Base-by-base conservation (phyloP, 2,888 invertebrate species). In the Tryphoninae sp. region DNA sequence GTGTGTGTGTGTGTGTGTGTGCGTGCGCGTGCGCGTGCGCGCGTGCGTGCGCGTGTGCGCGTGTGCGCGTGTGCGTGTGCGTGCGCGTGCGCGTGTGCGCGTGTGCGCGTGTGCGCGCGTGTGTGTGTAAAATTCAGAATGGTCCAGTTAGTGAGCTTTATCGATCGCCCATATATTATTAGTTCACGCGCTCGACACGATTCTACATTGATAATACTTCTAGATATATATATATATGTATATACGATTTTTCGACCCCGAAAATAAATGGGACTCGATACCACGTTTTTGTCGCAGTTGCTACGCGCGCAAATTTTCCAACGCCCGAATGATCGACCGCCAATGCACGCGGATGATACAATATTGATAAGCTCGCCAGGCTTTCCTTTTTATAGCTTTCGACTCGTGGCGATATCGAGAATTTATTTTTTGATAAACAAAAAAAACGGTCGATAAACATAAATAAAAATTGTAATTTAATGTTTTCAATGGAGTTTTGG, bases 211-310 rank as follows among this genome's bases (percentile, higher is more conserved):
- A 73, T 53, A 62, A 64, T 73, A 53, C 53, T 62, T 13, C 22
- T 6, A 33, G 4, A 33, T 33, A 33, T 33, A 33, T 33, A 33
- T 6, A 33, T 3, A 8, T 7, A 61, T 61, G 9, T n/a, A n/a
- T 51, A 2, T 26, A 2, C 53, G n/a, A 6, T 77, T 62, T 72
- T 68, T 62, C 62, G 23, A 73, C 62, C 76, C 68, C 61, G 58
- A 58, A 77, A 73, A 67, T 81, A 67, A 73, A 77, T 77, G 77
- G 62, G 45, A 53, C 53, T 4, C n/a, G 53, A 53, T 16, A 1
- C 11, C 53, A 13, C 65, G 72, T 4, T 8, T 51, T 53, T 64
- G 19, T 51, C 16, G 45, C 23, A 49, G 45, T 45, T 75, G 53
- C 53, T 16, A 53, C 8, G 53, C 53, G n/a, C n/a, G 7, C 53